These are phyloP conservation scores for Pelodytes ibericus DNA, from an alignment of 2,797 vertebrate species.

Conservation along the genomic window DNA sequence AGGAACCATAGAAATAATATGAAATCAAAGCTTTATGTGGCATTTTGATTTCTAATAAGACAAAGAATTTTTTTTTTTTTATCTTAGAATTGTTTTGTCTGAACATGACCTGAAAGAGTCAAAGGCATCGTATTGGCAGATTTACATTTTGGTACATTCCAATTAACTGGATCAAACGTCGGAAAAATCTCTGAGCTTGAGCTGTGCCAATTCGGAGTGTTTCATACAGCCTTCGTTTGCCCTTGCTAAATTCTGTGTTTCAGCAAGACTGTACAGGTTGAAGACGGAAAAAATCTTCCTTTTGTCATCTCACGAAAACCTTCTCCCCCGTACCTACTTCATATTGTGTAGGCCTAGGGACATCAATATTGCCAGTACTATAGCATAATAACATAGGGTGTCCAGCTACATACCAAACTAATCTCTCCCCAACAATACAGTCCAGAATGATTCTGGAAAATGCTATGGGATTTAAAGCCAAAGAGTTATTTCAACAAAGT, in stretches of 20 bases:
- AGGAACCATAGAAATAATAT: conserved; percentile 37
- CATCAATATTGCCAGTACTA: neutral
- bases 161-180: conserved; percentile 40
- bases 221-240: conserved; percentile 8
- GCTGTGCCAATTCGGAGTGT: neutral
- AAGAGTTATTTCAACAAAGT: no score
- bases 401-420: neutral
- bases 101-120: conserved; percentile 35
- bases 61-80: no score
- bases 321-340: neutral
- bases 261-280: conserved; percentile 10
- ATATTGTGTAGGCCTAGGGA: neutral
- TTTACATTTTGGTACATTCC: conserved; percentile 21
- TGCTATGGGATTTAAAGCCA: no score
- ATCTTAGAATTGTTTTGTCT: conserved; percentile 19
- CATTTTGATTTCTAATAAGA: conserved; percentile 19
- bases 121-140: conserved; percentile 26
- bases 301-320: neutral
- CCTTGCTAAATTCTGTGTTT: conserved; percentile 29
- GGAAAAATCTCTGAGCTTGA: conserved; percentile 15
- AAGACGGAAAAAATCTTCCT: neutral
- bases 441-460: no score
- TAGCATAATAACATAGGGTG: neutral
- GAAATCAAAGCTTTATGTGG: conserved; percentile 36
- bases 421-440: no score